Base-by-base conservation (phyloP, 2,888 invertebrate genomes). In the Drosophila austrosaltans region DNA sequence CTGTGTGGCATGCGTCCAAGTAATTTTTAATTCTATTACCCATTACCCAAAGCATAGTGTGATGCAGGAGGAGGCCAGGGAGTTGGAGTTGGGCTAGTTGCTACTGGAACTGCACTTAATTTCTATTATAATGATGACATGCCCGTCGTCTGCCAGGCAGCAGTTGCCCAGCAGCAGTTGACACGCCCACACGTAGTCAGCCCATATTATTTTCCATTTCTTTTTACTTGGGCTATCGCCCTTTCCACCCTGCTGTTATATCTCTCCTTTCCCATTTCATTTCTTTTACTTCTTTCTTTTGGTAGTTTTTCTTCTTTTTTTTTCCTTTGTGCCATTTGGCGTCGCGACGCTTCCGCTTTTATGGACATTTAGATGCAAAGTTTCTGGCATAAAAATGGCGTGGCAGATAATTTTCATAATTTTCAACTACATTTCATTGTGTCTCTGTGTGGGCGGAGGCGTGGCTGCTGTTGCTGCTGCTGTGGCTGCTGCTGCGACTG, bases 381-480 rank as follows among this genome's bases (percentile, higher is more conserved):
- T 88, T 84, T 87, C 89, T 88, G 84, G 82, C 89, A 88, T 87
- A 84, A 87, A 88, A 85, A 85, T 87, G 82, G 89, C 82, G 89
- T 81, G 85, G 79, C 79, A 89, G 84, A 85, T 88, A 89, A 85
- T 85, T 84, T 84, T 84, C 89, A 88, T 85, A 85, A 85, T 89
- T 88, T 85, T 85, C 84, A 88, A 87, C 87, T 85, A 87, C 87
- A 87, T 89, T 88, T 81, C 84, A 83, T 88, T 84, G 84, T 88
- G 79, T 39, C 48, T 54, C 61, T 39, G 62, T 58, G 53, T 82
- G 79, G 63, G 81, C 64, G 76, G 63, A 67, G 87, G 87, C 79
- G 81, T 81, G 66, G 82, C 60, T 36, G 71, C 54, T 48, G 69
- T 72, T 62, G 66, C 75, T 57, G 68, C 63, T 32, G 28, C 53